Base-by-base conservation (phyloP, 2,113 vertebrate species). In the Amphiprion percula region DNA sequence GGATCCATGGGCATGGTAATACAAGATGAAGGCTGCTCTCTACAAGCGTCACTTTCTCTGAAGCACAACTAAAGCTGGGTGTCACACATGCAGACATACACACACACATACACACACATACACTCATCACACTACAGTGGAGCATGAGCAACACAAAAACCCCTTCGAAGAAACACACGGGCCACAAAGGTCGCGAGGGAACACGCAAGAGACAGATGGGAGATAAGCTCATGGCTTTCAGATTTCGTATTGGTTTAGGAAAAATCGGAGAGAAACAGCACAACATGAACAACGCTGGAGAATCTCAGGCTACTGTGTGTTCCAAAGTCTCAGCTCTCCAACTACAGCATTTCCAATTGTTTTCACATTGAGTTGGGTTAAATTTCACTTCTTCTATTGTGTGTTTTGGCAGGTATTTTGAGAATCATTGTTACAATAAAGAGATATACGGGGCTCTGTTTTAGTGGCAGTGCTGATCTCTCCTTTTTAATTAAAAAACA, bases 1-100 rank as follows among this genome's bases (percentile, higher is more conserved):
- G 78, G 79, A 92, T 86, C 86, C 83, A 84, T 62, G 76, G 69
- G 76, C 74, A 78, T 82, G 80, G 77, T 91, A 87, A 94, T 92
- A 70, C 84, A 90, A 93, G 88, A 85, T 87, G 90, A 93, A 91
- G 86, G 84, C 77, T 82, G 79, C 67, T 76, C 79, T 84, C 87
- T 65, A 82, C 56, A 79, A 86, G 79, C 24, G 33, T 73, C 76
- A 79, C 82, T 83, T 87, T 87, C 72, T 84, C 55, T 68, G 74
- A 82, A 75, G 79, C 87, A 81, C 69, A 70, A 68, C 65, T 79
- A 90, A 92, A 76, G 82, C 30, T 23, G 66, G 68, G 58, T 84
- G 87, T 86, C 87, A 85, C 70, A 58, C 44, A 3, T 23, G 33
- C 74, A 54, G 70, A 77, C 83, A 76, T 81, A 53, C n/a, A 28